These are phyloP conservation scores for Oligia latruncula DNA, from an alignment of 2,888 invertebrate genomes.

Conservation along the genomic window DNA sequence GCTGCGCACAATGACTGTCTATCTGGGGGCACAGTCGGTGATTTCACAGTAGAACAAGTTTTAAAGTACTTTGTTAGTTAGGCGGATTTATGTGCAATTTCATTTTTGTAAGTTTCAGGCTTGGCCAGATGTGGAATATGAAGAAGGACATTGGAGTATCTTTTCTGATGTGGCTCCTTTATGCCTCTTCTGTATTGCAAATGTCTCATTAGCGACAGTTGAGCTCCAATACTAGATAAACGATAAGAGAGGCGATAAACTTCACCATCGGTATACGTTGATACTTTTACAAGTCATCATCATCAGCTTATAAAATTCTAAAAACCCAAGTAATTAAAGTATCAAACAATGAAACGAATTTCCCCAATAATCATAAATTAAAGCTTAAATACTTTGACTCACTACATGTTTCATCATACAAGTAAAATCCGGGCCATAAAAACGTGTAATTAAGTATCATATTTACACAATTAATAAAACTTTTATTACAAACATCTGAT, in stretches of 20 bases:
- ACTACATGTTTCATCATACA: slow-evolving; percentile 26
- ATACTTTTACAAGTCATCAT: neutral
- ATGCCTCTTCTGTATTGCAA: neutral
- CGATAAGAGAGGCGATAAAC: no score
- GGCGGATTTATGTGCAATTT: slow-evolving; percentile 63
- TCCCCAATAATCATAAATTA: slow-evolving; percentile 17
- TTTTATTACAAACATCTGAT: slow-evolving; percentile 26
- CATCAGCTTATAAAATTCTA: neutral
- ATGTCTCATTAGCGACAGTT: neutral
- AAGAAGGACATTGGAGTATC: neutral
- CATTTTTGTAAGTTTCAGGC: slow-evolving; percentile 37
- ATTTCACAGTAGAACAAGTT: slow-evolving; percentile 69
- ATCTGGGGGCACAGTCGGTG: slow-evolving; percentile 72
- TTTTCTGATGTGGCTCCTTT: neutral
- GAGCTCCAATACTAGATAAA: neutral
- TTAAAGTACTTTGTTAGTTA: slow-evolving; percentile 61
- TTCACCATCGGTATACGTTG: neutral
- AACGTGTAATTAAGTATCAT: slow-evolving; percentile 22
- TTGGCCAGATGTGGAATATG: slow-evolving; percentile 7
- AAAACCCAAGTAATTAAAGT: neutral
- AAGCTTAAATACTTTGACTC: slow-evolving; percentile 16
- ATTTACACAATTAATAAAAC: slow-evolving; percentile 29
- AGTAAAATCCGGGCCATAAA: slow-evolving; percentile 24
- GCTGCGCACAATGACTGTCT: slow-evolving; percentile 82
- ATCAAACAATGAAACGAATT: slow-evolving; percentile 6